A percentile compares a stretch with the other conserved stretches of the same genome.
Conservation (phyloP, 2,113 vertebrate genomes). For the Leucopsar rothschildi region DNA sequence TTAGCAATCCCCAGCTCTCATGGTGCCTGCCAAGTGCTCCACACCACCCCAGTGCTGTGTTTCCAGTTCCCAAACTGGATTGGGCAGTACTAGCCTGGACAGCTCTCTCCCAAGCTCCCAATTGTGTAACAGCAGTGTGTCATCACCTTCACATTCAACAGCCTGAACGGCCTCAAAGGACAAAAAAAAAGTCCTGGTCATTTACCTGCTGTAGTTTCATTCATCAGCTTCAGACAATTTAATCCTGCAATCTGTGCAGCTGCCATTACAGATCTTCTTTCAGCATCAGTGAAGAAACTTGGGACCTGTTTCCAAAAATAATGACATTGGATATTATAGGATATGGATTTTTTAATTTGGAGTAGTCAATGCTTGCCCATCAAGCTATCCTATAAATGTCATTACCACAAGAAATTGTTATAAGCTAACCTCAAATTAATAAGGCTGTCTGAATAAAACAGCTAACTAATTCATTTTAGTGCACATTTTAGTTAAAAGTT, state of each 20-base stretch:
- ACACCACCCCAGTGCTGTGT: background rate
- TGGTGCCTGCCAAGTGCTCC: fast-evolving
- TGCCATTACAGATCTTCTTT: slow-evolving; percentile 90
- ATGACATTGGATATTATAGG: background rate
- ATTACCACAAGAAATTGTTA: background rate
- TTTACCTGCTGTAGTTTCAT: slow-evolving; percentile 93
- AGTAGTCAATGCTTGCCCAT: background rate
- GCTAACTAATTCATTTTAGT: background rate
- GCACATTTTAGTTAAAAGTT: background rate
- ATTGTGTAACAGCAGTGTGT: background rate
- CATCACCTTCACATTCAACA: background rate
- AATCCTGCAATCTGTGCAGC: slow-evolving; percentile 91
- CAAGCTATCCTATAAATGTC: background rate
- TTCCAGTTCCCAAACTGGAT: background rate
- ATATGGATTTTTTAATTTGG: background rate
- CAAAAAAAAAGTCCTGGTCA: background rate
- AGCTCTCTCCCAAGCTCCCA: background rate
- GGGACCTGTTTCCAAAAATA: slow-evolving; percentile 79
- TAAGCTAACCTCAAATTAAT: background rate
- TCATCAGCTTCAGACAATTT: slow-evolving; percentile 93
- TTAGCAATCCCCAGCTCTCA: background rate
- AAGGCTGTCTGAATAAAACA: background rate
- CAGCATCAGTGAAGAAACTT: slow-evolving; percentile 91
- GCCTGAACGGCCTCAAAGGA: background rate
- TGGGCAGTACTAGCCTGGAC: background rate